Percentiles rank a stretch among this genome's conserved stretches.
Evolutionary conservation across 2,888 invertebrate genomes (phyloP).

Genomic region (Mythimna loreyi): DNA sequence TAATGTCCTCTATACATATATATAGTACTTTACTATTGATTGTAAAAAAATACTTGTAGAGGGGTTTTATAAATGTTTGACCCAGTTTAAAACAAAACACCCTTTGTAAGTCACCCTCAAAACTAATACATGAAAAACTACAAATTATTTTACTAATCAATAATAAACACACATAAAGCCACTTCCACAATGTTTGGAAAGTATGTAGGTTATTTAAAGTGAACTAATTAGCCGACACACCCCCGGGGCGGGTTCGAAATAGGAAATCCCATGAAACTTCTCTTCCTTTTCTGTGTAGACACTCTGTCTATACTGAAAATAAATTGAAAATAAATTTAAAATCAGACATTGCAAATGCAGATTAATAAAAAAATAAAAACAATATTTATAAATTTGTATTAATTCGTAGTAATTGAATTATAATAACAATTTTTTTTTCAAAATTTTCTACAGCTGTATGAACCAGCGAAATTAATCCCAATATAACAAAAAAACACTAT

Average conservation of each 20-base stretch:
- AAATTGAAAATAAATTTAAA: neutral
- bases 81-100: neutral
- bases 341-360: neutral
- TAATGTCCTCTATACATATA: neutral
- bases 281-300: neutral
- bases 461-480: neutral
- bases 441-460: neutral
- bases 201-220: slow-evolving; percentile 11
- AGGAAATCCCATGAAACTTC: slow-evolving; percentile 28
- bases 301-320: neutral
- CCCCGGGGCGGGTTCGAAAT: slow-evolving; percentile 7
- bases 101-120: neutral
- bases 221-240: slow-evolving; percentile 9
- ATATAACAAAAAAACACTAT: slow-evolving; percentile 24
- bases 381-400: too few relatives aligned
- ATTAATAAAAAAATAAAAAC: neutral
- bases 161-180: neutral
- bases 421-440: neutral
- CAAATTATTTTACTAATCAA: neutral
- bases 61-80: neutral
- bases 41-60: too few relatives aligned
- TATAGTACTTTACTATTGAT: neutral
- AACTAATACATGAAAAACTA: neutral
- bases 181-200: neutral
- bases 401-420: too few relatives aligned